Evolutionary conservation across 2,888 invertebrate species (phyloP), one percentile per base, ranked within the genome.

Genomic region (Epinotia demarniana): DNA sequence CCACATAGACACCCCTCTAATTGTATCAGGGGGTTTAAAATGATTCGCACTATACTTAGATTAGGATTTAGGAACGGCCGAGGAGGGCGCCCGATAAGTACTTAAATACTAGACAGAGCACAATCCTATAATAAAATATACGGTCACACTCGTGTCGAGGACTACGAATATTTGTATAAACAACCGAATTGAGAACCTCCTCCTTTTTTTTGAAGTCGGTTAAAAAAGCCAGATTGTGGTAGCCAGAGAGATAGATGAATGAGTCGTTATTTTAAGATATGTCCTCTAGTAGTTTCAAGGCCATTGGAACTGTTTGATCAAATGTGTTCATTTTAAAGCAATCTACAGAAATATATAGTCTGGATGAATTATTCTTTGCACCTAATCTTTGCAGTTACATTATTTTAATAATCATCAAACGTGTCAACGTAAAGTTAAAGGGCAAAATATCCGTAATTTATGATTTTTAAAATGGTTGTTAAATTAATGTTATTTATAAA

Each of bases 231-330:
- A 43, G 63, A n/a, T 33, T 5, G 61, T 61, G 33, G 39, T 43
- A 49, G 46, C 23, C 64, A 49, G 60, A 60, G 33, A 27, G 27
- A 60, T 16, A 60, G 16, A 64, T 49, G 46, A 16, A 63, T 46
- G 46, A 9, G 13, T 12, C 64, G 64, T 64, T 64, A 64, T 64
- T 64, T 64, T 64, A 64, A 64, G 46, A 46, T 49, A 64, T 46
- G 46, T 19, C 13, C 16, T 23, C 18, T 13, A 49, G 64, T 49
- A 49, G 13, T 60, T 60, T 33, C 60, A 27, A 16, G 13, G 49
- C 49, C 16, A 49, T 39, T 39, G 39, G 8, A n/a, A 18, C n/a
- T 18, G 4, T 9, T 18, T 33, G 3, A 39, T 62, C 8, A n/a
- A 53, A 53, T 27, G 27, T 8, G 27, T 16, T 27, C 23, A n/a